Base-by-base conservation (phyloP, 2,113 vertebrate species). In the Aegotheles bennettii region DNA sequence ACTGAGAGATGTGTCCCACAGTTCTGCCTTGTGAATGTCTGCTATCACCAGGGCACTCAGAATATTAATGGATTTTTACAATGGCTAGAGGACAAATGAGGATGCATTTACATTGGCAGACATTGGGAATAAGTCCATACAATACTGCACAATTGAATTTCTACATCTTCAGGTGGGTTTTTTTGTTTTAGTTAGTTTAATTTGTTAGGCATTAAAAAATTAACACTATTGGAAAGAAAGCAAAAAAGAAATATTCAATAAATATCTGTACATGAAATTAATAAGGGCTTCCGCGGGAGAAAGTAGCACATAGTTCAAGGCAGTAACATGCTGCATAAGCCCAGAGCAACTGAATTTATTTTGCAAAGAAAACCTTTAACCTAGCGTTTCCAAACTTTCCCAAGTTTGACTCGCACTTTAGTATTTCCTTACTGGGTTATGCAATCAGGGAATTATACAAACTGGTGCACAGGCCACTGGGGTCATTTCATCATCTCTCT, bases 41-140 rank as follows among this genome's bases (percentile, higher is more conserved):
- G 87, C 73, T 42, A 10, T 57, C 56, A 50, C 76, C 0, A 0
- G 87, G 47, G 69, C 69, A 38, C 47, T 42, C 28, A 12, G 93
- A 92, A 81, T 92, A 89, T 87, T 78, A 91, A 91, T 84, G 64
- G 76, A 25, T 77, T 89, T n/a, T 91, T 54, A 35, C 47, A 63
- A 54, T 10, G 13, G 45, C 77, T 87, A 35, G 64, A 65, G 71
- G 28, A 57, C 63, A 90, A 92, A 89, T 31, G 64, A 89, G 42
- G 38, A 87, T 63, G 11, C 36, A 84, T 86, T 93, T 45, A 36
- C 43, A 61, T 35, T 90, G 76, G 40, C 65, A 93, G 54, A 61
- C 29, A 2, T 8, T 33, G 56, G n/a, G 25, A 89, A 63, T 67
- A 81, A 69, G 31, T 65, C 73, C 64, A 61, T 64, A 38, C 11